Conservation (phyloP, 2,888 invertebrate genomes). For the Coelopa pilipes region DNA sequence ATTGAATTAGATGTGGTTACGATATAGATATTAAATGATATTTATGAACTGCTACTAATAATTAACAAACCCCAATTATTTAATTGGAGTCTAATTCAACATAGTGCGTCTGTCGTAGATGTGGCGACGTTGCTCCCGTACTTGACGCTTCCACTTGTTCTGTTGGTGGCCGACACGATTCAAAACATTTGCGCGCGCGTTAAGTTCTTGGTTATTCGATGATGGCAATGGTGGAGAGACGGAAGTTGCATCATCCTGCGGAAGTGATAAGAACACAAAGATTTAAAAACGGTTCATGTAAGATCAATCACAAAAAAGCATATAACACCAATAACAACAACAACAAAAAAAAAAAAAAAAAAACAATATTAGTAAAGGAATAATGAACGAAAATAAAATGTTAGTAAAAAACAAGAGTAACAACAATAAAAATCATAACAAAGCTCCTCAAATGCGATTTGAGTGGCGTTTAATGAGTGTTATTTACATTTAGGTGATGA, state of each 20-base stretch:
- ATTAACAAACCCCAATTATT: background rate
- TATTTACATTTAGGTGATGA: slow-evolving; percentile 35
- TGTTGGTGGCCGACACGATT: slow-evolving; percentile 96
- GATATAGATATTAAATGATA: no score
- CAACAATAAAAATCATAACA: slow-evolving; percentile 21
- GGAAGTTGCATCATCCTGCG: slow-evolving; percentile 71
- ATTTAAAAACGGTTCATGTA: background rate
- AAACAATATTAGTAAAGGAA: background rate
- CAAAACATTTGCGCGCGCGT: slow-evolving; percentile 80
- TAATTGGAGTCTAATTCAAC: slow-evolving; percentile 78
- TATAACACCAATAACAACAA: slow-evolving; percentile 17
- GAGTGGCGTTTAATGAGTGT: slow-evolving; percentile 1
- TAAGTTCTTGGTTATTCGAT: slow-evolving; percentile 78
- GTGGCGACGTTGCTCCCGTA: slow-evolving; percentile 82
- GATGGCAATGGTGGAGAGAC: slow-evolving; percentile 66
- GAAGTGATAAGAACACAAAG: slow-evolving; percentile 26
- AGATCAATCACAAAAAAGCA: slow-evolving; percentile 15
- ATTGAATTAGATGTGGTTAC: no score
- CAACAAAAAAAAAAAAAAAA: no score
- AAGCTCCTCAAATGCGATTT: background rate
- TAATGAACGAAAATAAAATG: background rate
- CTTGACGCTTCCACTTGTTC: slow-evolving; percentile 97
- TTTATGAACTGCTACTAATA: background rate
- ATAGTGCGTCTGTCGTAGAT: slow-evolving; percentile 98
- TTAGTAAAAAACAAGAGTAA: background rate